Evolutionary conservation across 2,888 invertebrate genomes (phyloP), one percentile per base, ranked within the genome.

Genomic region (Kuschelorhynchus macadamiae): DNA sequence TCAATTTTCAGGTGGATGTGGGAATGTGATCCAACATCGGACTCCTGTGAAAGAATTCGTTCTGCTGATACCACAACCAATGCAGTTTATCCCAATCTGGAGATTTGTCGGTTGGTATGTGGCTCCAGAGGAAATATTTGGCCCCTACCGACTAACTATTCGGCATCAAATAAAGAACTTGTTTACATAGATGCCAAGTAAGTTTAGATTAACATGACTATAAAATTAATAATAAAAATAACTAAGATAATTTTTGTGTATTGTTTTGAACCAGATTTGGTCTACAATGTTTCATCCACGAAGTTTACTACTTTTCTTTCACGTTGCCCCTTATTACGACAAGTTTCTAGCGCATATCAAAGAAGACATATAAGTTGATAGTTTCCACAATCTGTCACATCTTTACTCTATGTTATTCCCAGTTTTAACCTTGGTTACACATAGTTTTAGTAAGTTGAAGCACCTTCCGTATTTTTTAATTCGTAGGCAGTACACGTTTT

Each of bases 51-150:
- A 14, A 47, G 70, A 32, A 53, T 32, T 12, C 8, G 17, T 12
- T 3, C 33, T 14, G 14, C 3, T 41, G 12, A 18, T 1, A 32
- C 12, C 39, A 30, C 11, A n/a, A 14, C n/a, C n/a, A 46, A 11
- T 41, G 30, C 14, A 25, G 16, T 42, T 53, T 65, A 66, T 52
- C 4, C 44, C 11, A 64, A 60, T 25, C 17, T 60, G 12, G 67
- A 67, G 20, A 36, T 64, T 39, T 71, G 71, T 41, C 44, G 71
- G 39, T 46, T 71, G 12, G 49, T 55, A n/a, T 71, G 71, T 33
- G 64, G 52, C 4, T 8, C 12, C 9, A 32, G 42, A 25, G 67
- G 71, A n/a, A 64, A 50, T 30, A 21, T 71, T 9, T 71, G 71
- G 71, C 71, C 71, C 1, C 30, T 41, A 39, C 71, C 71, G 0